Conservation (phyloP, 2,113 vertebrate genomes). For the Regulus satrapa region DNA sequence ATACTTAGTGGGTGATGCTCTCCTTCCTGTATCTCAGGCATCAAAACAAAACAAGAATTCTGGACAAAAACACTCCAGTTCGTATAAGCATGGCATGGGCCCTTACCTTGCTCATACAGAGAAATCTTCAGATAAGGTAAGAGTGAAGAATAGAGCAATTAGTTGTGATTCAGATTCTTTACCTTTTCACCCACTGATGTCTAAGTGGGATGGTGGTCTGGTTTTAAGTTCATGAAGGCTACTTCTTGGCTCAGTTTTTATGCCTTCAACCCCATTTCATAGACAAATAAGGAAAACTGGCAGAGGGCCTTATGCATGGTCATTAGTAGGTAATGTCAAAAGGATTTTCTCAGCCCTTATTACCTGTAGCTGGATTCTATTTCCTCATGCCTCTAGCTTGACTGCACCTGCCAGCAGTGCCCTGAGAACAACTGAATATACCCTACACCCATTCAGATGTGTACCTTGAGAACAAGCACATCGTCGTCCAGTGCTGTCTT, state of each 20-base stretch:
- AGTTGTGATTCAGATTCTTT: not conserved
- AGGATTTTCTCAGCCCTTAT: not conserved
- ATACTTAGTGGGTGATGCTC: conserved; percentile 32
- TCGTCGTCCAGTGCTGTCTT: accelerated
- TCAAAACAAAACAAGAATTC: conserved; percentile 7
- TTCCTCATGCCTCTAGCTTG: not conserved
- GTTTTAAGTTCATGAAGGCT: not conserved
- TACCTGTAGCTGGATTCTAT: not conserved
- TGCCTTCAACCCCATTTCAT: not conserved
- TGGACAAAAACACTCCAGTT: conserved; percentile 37
- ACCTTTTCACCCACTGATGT: not conserved
- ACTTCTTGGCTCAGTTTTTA: not conserved
- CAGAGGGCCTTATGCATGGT: not conserved
- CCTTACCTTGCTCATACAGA: conserved; percentile 12
- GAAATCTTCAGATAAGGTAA: conserved; percentile 63
- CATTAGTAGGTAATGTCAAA: not conserved
- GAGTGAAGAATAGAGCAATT: not conserved
- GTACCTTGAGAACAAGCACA: not conserved
- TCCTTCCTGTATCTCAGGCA: conserved; percentile 15
- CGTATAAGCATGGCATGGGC: conserved; percentile 4
- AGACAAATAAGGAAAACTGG: not conserved
- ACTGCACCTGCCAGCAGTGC: not conserved
- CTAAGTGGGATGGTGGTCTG: not conserved
- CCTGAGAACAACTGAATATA: not conserved
- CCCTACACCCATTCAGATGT: not conserved